A percentile compares a stretch with the other conserved stretches of the same genome.
These are phyloP conservation scores for Apteryx mantelli DNA, from an alignment of 2,113 vertebrate genomes.

Conservation along the genomic window DNA sequence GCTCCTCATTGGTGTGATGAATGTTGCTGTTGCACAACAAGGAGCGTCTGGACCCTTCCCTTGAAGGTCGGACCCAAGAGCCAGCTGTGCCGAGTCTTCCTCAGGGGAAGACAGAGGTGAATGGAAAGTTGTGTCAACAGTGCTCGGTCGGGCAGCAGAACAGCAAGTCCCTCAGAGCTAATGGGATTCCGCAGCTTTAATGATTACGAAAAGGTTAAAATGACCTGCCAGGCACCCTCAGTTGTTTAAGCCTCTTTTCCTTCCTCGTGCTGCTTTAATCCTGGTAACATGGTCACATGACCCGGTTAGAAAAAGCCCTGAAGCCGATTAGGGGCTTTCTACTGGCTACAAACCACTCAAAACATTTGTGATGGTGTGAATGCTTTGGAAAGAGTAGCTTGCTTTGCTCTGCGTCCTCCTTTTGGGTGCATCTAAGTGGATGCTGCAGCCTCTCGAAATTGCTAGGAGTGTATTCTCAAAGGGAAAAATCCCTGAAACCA, in stretches of 20 bases:
- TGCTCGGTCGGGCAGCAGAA: fast-evolving
- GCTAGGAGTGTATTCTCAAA: neutral
- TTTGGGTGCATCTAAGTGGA: neutral
- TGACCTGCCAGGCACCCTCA: constrained; percentile 73
- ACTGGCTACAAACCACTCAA: neutral
- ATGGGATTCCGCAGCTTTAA: constrained; percentile 74
- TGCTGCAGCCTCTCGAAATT: neutral
- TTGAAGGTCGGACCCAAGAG: neutral
- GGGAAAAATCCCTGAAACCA: neutral
- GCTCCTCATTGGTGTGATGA: neutral
- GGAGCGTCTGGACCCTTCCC: fast-evolving
- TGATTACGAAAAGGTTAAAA: constrained; percentile 76
- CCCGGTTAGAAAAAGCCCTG: constrained; percentile 71
- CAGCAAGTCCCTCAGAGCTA: constrained; percentile 35
- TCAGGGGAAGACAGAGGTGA: neutral
- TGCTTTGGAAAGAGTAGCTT: neutral
- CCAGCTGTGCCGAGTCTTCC: neutral
- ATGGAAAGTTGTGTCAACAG: neutral
- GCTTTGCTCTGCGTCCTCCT: neutral
- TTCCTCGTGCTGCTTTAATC: constrained; percentile 88
- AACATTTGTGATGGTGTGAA: neutral
- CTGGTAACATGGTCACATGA: constrained; percentile 79
- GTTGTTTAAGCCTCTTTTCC: constrained; percentile 82
- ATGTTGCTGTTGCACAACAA: neutral
- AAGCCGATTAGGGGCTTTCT: constrained; percentile 84